Conservation (phyloP, 2,888 invertebrate genomes). For the Lepidochrysops patricia region DNA sequence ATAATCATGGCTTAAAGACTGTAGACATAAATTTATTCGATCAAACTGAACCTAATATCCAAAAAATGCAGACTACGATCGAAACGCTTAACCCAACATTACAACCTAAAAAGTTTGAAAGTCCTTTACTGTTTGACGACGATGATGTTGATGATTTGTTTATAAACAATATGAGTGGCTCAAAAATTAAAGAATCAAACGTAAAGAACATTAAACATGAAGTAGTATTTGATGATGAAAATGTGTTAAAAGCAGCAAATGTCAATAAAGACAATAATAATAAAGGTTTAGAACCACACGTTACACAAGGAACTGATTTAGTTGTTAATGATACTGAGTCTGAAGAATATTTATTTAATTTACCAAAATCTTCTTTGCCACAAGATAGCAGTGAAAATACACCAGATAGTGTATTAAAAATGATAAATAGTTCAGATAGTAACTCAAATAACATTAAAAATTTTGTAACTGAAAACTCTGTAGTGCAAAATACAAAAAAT, state of each 20-base stretch:
- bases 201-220: slow-evolving; percentile 6
- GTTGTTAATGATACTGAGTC: background rate
- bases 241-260: slow-evolving; percentile 14
- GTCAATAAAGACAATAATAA: slow-evolving; percentile 15
- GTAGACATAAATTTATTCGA: slow-evolving; percentile 14
- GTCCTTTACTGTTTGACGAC: slow-evolving; percentile 39
- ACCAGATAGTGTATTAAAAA: background rate
- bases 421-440: background rate
- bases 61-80: slow-evolving; percentile 15
- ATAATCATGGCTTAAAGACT: slow-evolving; percentile 14
- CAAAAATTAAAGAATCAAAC: background rate
- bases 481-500: background rate
- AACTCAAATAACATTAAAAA: background rate
- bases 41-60: slow-evolving; percentile 13
- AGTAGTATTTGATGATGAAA: slow-evolving; percentile 15
- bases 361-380: background rate
- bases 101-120: slow-evolving; percentile 14
- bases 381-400: background rate
- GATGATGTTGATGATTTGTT: slow-evolving; percentile 32
- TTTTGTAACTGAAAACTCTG: slow-evolving; percentile 9
- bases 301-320: background rate
- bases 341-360: background rate
- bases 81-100: slow-evolving; percentile 11
- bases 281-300: background rate
- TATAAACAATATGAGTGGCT: slow-evolving; percentile 15